Conservation (phyloP, 2,797 vertebrate species). For the Halcyon leucocephala region DNA sequence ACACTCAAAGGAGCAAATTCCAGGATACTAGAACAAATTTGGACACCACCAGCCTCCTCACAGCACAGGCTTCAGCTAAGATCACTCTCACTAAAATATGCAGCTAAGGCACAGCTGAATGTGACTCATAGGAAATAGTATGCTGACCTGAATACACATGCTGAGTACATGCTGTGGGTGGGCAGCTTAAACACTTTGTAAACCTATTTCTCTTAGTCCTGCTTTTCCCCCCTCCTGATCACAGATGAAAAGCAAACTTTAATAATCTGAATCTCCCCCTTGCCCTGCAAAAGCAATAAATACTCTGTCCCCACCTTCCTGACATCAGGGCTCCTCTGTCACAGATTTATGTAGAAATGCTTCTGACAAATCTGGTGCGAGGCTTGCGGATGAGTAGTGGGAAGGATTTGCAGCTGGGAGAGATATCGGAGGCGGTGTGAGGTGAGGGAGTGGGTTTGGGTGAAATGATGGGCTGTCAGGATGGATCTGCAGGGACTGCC, state of each 20-base stretch:
- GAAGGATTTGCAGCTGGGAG: constrained; percentile 27
- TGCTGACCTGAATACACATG: constrained; percentile 58
- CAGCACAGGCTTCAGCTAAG: constrained; percentile 34
- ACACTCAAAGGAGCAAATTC: constrained; percentile 51
- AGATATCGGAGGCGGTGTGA: neutral
- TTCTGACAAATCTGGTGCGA: neutral
- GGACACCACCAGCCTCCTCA: constrained; percentile 37
- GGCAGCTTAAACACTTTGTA: neutral
- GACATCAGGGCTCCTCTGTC: neutral
- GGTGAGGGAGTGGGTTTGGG: neutral
- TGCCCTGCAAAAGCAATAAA: neutral
- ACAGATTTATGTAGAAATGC: neutral
- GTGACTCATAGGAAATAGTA: constrained; percentile 54
- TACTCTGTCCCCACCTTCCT: neutral
- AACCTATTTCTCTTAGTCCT: constrained; percentile 13
- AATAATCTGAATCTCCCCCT: neutral
- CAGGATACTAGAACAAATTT: constrained; percentile 46
- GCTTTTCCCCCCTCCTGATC: neutral
- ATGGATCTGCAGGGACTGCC: neutral
- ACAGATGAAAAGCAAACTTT: neutral
- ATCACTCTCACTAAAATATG: constrained; percentile 49
- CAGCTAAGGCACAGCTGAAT: constrained; percentile 61
- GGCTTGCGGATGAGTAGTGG: neutral
- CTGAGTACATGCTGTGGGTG: constrained; percentile 21
- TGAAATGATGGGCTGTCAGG: neutral